These are phyloP conservation scores for Drosophila prosaltans DNA, from an alignment of 1,140 invertebrate species.

Conservation along the genomic window DNA sequence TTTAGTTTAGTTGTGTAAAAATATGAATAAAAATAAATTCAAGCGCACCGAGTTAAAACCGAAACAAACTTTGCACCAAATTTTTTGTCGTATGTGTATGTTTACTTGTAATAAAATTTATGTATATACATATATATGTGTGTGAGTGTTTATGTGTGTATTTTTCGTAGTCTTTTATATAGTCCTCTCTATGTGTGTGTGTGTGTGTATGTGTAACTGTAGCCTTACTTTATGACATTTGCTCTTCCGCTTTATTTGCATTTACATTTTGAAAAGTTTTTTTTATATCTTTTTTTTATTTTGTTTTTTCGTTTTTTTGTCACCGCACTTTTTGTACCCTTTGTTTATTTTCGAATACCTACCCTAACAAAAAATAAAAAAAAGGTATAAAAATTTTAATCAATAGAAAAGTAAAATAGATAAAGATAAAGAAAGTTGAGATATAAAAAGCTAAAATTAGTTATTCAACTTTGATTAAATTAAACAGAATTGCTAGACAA, in stretches of 20 bases:
- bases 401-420: too few relatives aligned
- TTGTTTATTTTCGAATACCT: background rate
- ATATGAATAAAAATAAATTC: constrained; percentile 76
- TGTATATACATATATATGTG: constrained; percentile 13
- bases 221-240: constrained; percentile 77
- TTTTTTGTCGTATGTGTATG: constrained; percentile 29
- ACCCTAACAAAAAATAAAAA: constrained; percentile 1
- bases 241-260: constrained; percentile 67
- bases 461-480: too few relatives aligned
- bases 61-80: constrained; percentile 83
- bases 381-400: too few relatives aligned
- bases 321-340: background rate
- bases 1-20: constrained; percentile 51
- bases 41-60: constrained; percentile 83
- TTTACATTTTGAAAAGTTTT: constrained; percentile 65
- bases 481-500: too few relatives aligned
- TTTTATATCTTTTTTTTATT: background rate
- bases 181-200: constrained; percentile 54
- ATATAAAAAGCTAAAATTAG: too few relatives aligned
- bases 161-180: constrained; percentile 46
- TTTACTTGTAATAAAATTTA: constrained; percentile 25
- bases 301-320: constrained; percentile 12
- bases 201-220: constrained; percentile 43
- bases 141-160: constrained; percentile 16
- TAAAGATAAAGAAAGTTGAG: too few relatives aligned